These are phyloP conservation scores for Icerya purchasi DNA, from an alignment of 2,888 invertebrate species.

Conservation along the genomic window DNA sequence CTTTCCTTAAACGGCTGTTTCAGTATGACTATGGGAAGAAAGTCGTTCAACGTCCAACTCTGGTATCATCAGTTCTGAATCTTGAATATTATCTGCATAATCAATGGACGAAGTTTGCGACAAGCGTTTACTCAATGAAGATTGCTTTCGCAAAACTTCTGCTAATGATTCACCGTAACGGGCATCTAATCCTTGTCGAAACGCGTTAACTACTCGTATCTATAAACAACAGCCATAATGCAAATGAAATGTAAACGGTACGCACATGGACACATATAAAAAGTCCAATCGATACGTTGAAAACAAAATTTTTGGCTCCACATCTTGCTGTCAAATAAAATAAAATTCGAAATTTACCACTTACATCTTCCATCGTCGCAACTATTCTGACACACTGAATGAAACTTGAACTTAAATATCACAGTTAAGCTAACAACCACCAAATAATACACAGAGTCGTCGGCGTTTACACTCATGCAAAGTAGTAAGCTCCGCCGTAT, in stretches of 20 bases:
- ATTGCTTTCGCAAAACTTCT: constrained; percentile 82
- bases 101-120: constrained; percentile 82
- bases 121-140: constrained; percentile 74
- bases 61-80: constrained; percentile 58
- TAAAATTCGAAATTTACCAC: neutral
- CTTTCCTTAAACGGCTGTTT: constrained; percentile 84
- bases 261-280: neutral
- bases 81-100: constrained; percentile 71
- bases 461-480: too few relatives aligned
- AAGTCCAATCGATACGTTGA: neutral
- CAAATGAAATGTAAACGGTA: constrained; percentile 4
- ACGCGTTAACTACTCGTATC: constrained; percentile 99
- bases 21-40: constrained; percentile 82
- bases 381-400: too few relatives aligned
- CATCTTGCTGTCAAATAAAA: neutral
- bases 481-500: too few relatives aligned
- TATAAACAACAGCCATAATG: constrained; percentile 34
- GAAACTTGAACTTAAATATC: too few relatives aligned
- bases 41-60: constrained; percentile 83
- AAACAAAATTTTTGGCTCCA: neutral
- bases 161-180: constrained; percentile 76
- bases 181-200: constrained; percentile 97
- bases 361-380: too few relatives aligned
- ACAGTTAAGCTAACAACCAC: too few relatives aligned
- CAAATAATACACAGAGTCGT: too few relatives aligned